Percentiles rank a stretch among this genome's conserved stretches.
Conservation (phyloP, 2,113 vertebrate genomes). For the Orycteropus afer region DNA sequence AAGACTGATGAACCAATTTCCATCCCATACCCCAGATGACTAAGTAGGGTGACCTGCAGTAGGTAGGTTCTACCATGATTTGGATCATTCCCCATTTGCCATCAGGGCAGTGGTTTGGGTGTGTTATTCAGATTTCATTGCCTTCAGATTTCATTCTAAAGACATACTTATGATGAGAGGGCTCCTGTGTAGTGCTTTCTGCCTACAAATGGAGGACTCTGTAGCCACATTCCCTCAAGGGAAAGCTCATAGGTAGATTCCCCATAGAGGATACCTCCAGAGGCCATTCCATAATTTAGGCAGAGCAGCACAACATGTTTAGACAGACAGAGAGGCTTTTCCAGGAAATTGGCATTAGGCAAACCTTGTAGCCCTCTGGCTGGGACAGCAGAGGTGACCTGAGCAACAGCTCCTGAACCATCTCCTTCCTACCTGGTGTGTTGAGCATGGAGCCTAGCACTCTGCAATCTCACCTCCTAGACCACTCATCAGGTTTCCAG, state of each 20-base stretch:
- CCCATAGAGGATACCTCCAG: background rate
- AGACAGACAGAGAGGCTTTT: too few species aligned
- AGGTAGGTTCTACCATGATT: background rate
- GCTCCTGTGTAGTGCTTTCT: background rate
- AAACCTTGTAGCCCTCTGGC: background rate
- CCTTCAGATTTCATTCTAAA: background rate
- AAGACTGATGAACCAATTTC: background rate
- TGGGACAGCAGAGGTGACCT: fast-evolving
- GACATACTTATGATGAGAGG: background rate
- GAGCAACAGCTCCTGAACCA: background rate
- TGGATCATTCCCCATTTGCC: too few species aligned
- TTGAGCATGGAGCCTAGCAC: too few species aligned
- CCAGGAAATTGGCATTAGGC: background rate
- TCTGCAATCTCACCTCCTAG: background rate
- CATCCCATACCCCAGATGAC: too few species aligned
- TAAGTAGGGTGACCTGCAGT: too few species aligned
- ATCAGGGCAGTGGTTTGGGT: background rate
- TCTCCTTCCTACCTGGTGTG: too few species aligned
- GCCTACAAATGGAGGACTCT: background rate
- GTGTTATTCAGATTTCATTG: background rate
- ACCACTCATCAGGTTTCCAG: background rate
- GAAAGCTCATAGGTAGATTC: background rate
- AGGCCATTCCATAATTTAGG: background rate
- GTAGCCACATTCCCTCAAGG: background rate
- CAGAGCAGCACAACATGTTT: background rate